Base-by-base conservation (phyloP, 2,797 vertebrate species). In the Acanthis flammea region DNA sequence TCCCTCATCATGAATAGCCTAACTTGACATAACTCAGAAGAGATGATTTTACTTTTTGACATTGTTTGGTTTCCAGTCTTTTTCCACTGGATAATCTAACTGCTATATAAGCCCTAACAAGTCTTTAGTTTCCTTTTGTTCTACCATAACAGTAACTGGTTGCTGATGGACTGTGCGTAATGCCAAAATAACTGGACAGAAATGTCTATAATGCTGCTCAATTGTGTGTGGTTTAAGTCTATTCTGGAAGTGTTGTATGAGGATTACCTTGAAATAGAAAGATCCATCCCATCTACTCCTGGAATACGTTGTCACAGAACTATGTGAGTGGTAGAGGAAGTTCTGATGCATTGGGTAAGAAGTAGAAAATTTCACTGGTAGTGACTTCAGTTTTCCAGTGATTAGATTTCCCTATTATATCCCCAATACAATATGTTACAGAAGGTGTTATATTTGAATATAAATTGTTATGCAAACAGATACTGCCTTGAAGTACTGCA, bases 151-250 rank as follows among this genome's bases (percentile, higher is more conserved):
- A 65, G 27, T 50, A 78, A 47, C 30, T 90, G 73, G 51, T 50
- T 90, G 37, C 42, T 39, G 14, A 68, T 50, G 72, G 71, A 71
- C 45, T 54, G 9, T 24, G 21, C 0, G 2, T 78, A 53, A 80
- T 61, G 77, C 61, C 42, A 71, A 45, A 92, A 72, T 71, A 80
- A 78, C 74, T 48, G 68, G 81, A 33, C 68, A 88, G 66, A 70
- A 91, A 48, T 30, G 14, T 55, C 65, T 58, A 0, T 79, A 42
- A 51, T 3, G 8, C 17, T 66, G 24, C 30, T 84, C 5, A 1
- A 3, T 47, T 73, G 5, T 47, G 23, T 76, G 24, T 63, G 16
- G 7, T 74, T 53, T 65, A 57, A 71, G 55, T 91, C 66, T 77
- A 0, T 27, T 90, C 54, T 90, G 47, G 21, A 33, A 70, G 41